Evolutionary conservation across 1,140 invertebrate genomes (phyloP), one percentile per base, ranked within the genome.

Genomic region (honey bee (Apis mellifera)): DNA sequence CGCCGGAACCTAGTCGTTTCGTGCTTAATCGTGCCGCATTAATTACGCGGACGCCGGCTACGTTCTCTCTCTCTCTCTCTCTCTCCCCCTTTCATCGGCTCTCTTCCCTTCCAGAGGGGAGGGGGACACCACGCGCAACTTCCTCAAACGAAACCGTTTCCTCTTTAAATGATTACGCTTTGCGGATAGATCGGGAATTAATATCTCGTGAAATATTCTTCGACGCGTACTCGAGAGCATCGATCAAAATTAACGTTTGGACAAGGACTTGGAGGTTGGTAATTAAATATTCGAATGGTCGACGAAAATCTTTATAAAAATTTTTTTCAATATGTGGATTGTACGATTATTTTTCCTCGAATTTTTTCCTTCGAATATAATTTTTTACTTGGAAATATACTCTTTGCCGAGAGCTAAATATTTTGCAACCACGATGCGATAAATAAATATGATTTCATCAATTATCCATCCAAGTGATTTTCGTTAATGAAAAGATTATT

Each of bases 21-120:
- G 84, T 84, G 72, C 88, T 92, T 93, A 93, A 93, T 93, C 90
- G 91, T 80, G 83, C 87, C 82, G 90, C 90, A 93, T 93, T 93
- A 93, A 93, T 93, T 93, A 93, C 90, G 82, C 79, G 89, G 84
- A 91, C 91, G 89, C 89, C 90, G 89, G 84, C 83, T 81, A 66
- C 60, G 57, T 66, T 60, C 84, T 70, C 75, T 59, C 23, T 64
- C 60, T 42, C n/a, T 73, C 62, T 70, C 19, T 60, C 65, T 42
- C 32, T 48, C 32, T 7, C 48, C 64, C 48, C 42, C n/a, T 78
- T 65, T 80, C 59, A 55, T 52, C 57, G 42, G n/a, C 42, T 19
- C 62, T 73, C 21, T 57, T 50, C 21, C 69, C 60, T 57, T 19
- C 75, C 32, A 42, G 32, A 42, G 32, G 32, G 32, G 32, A 42